Conservation (phyloP, 2,888 invertebrate species). For the Melinopterus prodromus region DNA sequence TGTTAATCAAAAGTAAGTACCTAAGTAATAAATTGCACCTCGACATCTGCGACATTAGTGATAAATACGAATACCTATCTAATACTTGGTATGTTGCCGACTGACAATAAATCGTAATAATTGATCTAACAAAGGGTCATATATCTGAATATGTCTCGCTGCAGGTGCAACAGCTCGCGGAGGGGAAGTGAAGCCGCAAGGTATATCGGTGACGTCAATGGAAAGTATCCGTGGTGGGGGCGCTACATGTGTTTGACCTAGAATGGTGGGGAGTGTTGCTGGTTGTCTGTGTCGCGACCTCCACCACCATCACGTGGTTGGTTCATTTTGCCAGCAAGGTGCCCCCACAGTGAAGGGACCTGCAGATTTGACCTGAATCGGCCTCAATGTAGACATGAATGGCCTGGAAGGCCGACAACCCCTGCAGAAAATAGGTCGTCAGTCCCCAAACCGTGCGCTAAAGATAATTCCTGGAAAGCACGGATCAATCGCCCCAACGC, state of each 20-base stretch:
- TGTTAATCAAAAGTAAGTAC: too few species aligned
- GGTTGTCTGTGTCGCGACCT: constrained; percentile 8
- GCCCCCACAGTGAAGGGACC: constrained; percentile 33
- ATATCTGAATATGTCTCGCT: neutral
- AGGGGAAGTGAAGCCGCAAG: constrained; percentile 14
- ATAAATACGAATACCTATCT: neutral
- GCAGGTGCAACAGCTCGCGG: constrained; percentile 29
- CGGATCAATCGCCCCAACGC: constrained; percentile 25
- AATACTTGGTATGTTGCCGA: neutral
- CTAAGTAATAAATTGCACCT: too few species aligned
- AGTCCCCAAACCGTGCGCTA: constrained; percentile 45
- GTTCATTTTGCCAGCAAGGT: constrained; percentile 26
- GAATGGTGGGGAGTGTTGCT: constrained; percentile 19
- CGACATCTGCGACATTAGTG: too few species aligned
- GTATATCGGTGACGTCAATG: constrained; percentile 36
- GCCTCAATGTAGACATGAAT: constrained; percentile 47
- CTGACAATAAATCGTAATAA: constrained; percentile 1
- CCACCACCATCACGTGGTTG: neutral
- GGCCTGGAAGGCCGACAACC: constrained; percentile 50
- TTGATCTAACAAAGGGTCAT: neutral
- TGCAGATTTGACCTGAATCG: constrained; percentile 45
- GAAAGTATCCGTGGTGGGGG: constrained; percentile 30
- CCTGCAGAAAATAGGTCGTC: constrained; percentile 50
- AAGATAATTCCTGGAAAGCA: constrained; percentile 31
- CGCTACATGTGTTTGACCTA: constrained; percentile 26